Evolutionary conservation across 2,113 vertebrate genomes (phyloP).

Genomic region (Psittacus erithacus): DNA sequence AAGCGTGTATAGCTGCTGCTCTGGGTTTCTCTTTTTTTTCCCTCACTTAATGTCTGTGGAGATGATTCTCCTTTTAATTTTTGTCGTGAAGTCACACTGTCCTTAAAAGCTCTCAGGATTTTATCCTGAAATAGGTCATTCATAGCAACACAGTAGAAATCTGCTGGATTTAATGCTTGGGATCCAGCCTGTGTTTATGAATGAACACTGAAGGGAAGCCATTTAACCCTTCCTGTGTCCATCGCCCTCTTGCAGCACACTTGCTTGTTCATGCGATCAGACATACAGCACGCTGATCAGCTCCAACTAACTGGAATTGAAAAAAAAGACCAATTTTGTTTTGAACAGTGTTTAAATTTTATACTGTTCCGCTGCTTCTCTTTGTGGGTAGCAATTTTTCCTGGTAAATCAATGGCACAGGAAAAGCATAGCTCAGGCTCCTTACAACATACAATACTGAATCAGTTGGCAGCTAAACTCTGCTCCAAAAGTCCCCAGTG

Average conservation of each 20-base stretch:
- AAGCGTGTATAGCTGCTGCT: background rate
- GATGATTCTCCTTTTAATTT: background rate
- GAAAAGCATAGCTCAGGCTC: background rate
- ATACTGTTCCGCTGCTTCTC: background rate
- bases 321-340: background rate
- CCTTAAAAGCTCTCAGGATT: background rate
- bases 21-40: background rate
- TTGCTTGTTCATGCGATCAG: background rate
- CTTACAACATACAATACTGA: background rate
- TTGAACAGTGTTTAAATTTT: background rate
- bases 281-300: fast-evolving
- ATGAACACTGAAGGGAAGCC: background rate
- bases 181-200: background rate
- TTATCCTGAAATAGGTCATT: background rate
- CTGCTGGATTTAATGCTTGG: background rate
- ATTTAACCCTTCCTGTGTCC: background rate
- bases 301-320: background rate
- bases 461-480: background rate
- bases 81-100: background rate
- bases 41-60: background rate
- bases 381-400: background rate
- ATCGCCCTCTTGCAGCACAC: background rate
- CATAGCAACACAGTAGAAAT: background rate
- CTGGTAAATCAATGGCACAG: background rate
- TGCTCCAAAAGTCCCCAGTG: background rate